Percentiles rank a stretch among this genome's conserved stretches.
These are phyloP conservation scores for Neoscelio sp. DNA, from an alignment of 2,888 invertebrate genomes.

Conservation along the genomic window DNA sequence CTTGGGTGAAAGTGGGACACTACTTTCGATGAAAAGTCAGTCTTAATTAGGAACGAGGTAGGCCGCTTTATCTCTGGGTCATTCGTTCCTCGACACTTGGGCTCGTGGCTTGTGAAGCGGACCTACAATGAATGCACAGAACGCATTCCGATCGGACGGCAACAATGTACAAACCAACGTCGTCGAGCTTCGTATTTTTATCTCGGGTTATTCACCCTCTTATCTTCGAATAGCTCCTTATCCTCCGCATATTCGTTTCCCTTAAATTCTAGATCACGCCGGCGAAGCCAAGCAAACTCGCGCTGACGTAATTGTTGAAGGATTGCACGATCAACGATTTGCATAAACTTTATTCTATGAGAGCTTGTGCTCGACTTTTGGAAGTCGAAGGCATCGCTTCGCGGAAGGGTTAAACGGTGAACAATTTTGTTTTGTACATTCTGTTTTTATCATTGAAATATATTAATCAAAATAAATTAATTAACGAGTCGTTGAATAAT, in stretches of 20 bases:
- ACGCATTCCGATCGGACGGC: conserved; percentile 80
- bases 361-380: background rate
- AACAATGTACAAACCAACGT: conserved; percentile 75
- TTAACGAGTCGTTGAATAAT: no score
- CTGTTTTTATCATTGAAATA: no score
- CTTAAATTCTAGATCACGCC: conserved; percentile 49
- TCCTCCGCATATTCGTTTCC: conserved; percentile 42
- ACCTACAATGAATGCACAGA: conserved; percentile 73
- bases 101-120: conserved; percentile 66
- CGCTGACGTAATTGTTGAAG: conserved; percentile 36
- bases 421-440: no score
- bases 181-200: conserved; percentile 80
- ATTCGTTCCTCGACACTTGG: conserved; percentile 80
- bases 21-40: conserved; percentile 77
- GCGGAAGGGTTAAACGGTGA: no score
- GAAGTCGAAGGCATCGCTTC: background rate
- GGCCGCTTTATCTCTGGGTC: conserved; percentile 80
- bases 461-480: no score
- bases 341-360: background rate
- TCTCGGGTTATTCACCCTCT: conserved; percentile 82
- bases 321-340: background rate
- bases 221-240: conserved; percentile 69
- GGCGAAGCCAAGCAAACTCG: conserved; percentile 20
- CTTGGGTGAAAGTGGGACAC: conserved; percentile 72
- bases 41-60: conserved; percentile 78